Percentiles rank a stretch among this genome's conserved stretches.
Evolutionary conservation across 1,140 invertebrate species (phyloP).

Genomic region (Teleogryllus occipitalis): DNA sequence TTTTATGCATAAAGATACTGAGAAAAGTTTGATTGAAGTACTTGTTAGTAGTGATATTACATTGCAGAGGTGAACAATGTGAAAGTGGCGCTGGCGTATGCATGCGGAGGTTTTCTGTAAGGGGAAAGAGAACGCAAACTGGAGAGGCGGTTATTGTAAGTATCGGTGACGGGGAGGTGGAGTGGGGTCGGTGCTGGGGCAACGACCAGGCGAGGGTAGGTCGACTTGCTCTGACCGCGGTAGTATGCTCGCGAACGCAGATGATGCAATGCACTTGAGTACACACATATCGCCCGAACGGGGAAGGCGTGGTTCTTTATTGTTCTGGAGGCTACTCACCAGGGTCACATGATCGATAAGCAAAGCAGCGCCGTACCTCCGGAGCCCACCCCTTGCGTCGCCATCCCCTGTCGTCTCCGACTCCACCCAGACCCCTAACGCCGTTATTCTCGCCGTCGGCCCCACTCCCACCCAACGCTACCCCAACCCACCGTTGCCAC

Average conservation of each 20-base stretch:
- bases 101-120: neutral
- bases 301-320: neutral
- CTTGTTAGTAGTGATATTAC: too few species aligned
- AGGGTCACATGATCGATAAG: neutral
- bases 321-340: neutral
- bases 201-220: neutral
- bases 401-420: neutral
- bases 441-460: too few species aligned
- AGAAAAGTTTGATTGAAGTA: too few species aligned
- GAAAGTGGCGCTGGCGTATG: neutral
- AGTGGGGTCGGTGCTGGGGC: too few species aligned
- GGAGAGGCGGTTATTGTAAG: too few species aligned
- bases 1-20: too few species aligned
- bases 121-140: neutral
- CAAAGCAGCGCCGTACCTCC: neutral
- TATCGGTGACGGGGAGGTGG: too few species aligned
- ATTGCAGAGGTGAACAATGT: too few species aligned
- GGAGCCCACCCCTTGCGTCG: too few species aligned
- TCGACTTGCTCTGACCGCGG: neutral
- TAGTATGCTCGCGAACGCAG: neutral
- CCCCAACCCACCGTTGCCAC: too few species aligned
- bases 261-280: neutral
- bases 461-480: too few species aligned
- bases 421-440: too few species aligned
- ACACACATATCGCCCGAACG: neutral